Evolutionary conservation across 2,797 vertebrate species (phyloP), one percentile per base, ranked within the genome.

Genomic region (Okamejei kenojei): DNA sequence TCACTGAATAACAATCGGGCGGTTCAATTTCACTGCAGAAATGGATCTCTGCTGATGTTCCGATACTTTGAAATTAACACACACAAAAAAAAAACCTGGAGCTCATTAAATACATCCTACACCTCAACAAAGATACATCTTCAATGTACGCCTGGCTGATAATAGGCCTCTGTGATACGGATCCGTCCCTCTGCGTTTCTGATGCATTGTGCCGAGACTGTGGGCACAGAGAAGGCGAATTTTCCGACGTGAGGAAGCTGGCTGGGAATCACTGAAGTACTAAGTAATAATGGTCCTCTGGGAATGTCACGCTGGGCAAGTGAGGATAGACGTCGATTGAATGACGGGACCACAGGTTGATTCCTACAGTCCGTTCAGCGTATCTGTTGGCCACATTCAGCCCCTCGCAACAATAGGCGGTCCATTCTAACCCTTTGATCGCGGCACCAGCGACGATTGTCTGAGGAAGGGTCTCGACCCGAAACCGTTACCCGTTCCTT

Each of bases 281-380:
- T 92, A 92, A 74, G 38, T 92, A 92, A 54, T 54, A 92, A 92
- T 10, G 90, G 68, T 76, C 71, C 54, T 73, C 90, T 76, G 26
- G 32, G 35, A 65, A 32, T 68, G 61, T 63, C 71, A 54, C 19
- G n/a, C 90, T 92, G 35, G 35, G 90, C 35, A 76, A 74, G 54
- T 92, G 71, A 76, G 90, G 71, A 54, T 74, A 74, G 90, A 76
- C 8, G 45, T 76, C 76, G 71, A 74, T 92, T 92, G 38, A 74
- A 92, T 26, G 45, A 54, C 68, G 74, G 13, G 90, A 91, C 65
- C 90, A 91, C 23, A 91, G 90, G 90, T 38, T 91, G 90, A 91
- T 68, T 91, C 90, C 38, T 74, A 74, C 90, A 71, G 68, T n/a
- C 35, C 29, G 65, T 74, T 54, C 90, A 45, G 68, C 68, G 74